Evolutionary conservation across 2,888 invertebrate genomes (phyloP).

Genomic region (Cheilosia variabilis): DNA sequence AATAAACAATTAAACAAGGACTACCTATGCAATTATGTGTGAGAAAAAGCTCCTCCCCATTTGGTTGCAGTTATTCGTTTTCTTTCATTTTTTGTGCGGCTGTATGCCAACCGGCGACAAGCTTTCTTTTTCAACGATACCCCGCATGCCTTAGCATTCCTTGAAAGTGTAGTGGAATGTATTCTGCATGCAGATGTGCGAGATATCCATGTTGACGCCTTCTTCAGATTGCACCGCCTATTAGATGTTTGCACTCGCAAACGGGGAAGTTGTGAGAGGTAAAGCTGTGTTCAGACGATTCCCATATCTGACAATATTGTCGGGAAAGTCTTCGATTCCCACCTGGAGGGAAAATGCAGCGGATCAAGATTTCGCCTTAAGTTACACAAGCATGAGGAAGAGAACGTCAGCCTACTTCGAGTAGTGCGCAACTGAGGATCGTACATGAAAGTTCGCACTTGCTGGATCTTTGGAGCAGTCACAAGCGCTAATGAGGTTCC

Average conservation of each 20-base stretch:
- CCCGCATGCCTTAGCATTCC: conserved; percentile 42
- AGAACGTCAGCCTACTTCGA: too few relatives aligned
- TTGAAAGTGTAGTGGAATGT: conserved; percentile 35
- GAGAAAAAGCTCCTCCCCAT: conserved; percentile 59
- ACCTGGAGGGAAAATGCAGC: too few relatives aligned
- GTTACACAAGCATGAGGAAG: too few relatives aligned
- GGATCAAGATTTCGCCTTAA: too few relatives aligned
- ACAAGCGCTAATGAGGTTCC: too few relatives aligned
- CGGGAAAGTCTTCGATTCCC: too few relatives aligned
- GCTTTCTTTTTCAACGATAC: conserved; percentile 55
- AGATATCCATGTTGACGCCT: conserved; percentile 37
- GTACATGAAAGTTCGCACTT: too few relatives aligned
- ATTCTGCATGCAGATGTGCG: conserved; percentile 45
- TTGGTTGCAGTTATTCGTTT: conserved; percentile 29
- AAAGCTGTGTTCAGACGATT: too few relatives aligned
- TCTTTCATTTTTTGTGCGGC: conserved; percentile 19
- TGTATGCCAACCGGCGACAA: conserved; percentile 41
- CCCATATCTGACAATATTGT: too few relatives aligned
- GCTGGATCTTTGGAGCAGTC: too few relatives aligned
- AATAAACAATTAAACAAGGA: background rate
- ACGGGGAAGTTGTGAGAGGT: too few relatives aligned
- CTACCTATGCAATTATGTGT: background rate
- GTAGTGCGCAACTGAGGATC: too few relatives aligned
- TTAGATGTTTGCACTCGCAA: background rate
- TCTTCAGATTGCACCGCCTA: conserved; percentile 36